phyloP scores from a whole-genome alignment of 2,797 vertebrate genomes.

The Diglossa cyanea region DNA sequence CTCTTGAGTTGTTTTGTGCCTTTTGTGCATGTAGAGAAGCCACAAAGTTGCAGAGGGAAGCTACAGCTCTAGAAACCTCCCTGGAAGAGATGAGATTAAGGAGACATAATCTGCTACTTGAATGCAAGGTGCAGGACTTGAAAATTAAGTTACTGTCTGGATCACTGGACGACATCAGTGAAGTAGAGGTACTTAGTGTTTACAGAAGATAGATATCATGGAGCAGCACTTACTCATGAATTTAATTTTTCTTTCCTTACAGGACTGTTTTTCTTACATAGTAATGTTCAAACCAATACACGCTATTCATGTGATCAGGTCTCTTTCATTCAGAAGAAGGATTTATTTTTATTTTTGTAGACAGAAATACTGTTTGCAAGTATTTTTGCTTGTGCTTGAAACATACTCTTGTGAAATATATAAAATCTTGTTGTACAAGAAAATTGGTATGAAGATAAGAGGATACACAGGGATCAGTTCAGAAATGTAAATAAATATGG shows the following conservation, averaged over 20 bases:
- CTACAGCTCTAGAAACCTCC: conserved; percentile 75
- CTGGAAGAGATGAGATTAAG: conserved; percentile 84
- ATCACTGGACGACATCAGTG: conserved; percentile 85
- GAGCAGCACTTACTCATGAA: background rate
- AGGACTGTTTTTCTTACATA: background rate
- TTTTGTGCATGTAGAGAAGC: conserved; percentile 76
- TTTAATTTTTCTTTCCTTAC: background rate
- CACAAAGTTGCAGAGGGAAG: conserved; percentile 82
- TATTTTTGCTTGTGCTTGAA: background rate
- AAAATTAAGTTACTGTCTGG: conserved; percentile 83
- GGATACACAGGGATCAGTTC: background rate
- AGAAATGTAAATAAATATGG: background rate
- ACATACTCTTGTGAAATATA: background rate
- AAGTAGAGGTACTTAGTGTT: conserved; percentile 79
- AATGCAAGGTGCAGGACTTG: conserved; percentile 87
- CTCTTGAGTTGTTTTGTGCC: background rate
- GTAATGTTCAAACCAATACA: background rate
- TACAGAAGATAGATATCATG: background rate
- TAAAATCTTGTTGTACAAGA: background rate
- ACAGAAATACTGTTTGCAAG: background rate
- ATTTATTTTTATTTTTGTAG: background rate
- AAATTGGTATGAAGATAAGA: background rate
- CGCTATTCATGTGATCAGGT: background rate
- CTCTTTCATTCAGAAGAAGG: background rate
- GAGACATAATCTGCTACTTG: conserved; percentile 87